phyloP scores from a whole-genome alignment of 2,888 invertebrate genomes.

The Ichneumon xanthorius region DNA sequence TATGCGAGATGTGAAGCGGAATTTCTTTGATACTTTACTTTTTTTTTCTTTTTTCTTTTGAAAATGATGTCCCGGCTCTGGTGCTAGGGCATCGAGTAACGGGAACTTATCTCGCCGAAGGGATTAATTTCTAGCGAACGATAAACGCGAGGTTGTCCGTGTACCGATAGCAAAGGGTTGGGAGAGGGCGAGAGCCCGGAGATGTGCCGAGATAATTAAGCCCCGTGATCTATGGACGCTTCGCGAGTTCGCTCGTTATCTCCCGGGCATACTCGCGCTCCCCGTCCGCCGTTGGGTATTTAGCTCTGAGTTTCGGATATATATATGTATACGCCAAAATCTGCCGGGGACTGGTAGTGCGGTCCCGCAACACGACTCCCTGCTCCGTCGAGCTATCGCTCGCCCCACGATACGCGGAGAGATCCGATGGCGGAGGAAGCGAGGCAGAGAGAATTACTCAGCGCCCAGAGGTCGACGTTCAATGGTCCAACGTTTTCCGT shows the following conservation, averaged over 20 bases:
- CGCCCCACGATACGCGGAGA: constrained; percentile 69
- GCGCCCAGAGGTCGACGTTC: constrained; percentile 84
- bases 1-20: background rate
- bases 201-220: constrained; percentile 85
- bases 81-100: constrained; percentile 12
- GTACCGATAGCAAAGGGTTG: constrained; percentile 66
- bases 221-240: constrained; percentile 84
- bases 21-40: background rate
- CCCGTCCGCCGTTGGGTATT: constrained; percentile 77
- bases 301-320: constrained; percentile 81
- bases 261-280: constrained; percentile 80
- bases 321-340: constrained; percentile 67
- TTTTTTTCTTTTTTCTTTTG: background rate
- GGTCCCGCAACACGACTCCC: constrained; percentile 66
- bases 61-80: background rate
- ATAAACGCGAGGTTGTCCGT: constrained; percentile 47
- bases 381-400: constrained; percentile 64
- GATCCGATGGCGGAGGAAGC: constrained; percentile 60
- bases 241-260: constrained; percentile 85
- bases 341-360: constrained; percentile 59
- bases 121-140: constrained; percentile 49
- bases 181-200: constrained; percentile 73
- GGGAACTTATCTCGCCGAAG: constrained; percentile 34
- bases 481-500: constrained; percentile 83
- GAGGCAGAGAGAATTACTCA: constrained; percentile 72